Base-by-base conservation (phyloP, 2,888 invertebrate species). In the Phymatocera aterrima region DNA sequence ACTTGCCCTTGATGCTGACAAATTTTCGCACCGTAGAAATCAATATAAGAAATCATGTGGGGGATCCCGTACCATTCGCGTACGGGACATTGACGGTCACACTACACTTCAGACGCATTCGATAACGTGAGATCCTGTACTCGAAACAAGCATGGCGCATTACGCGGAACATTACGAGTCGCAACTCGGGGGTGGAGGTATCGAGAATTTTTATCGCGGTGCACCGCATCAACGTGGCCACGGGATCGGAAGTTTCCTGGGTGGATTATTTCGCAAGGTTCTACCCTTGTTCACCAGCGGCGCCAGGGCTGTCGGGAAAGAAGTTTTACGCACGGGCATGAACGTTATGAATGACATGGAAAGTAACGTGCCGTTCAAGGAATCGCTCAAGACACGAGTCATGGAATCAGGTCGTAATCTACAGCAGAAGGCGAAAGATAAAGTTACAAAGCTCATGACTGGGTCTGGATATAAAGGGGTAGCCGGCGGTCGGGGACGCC, bases 1-100 rank as follows among this genome's bases (percentile, higher is more conserved):
- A 83, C 64, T 37, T 83, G 21, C 83, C 83, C 10, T 64, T 84
- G 1, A 18, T 85, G 31, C 64, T 80, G 28, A 61, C 54, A 3
- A 68, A 40, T 12, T 51, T 72, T 54, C 51, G 40, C 10, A 72
- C 72, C 6, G 34, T 72, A 4, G 54, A 48, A 31, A 54, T 72
- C 21, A 40, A 54, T 72, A 72, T 72, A 51, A 72, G 54, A 15
- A 34, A 72, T 70, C 46, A 70, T 28, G 3, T n/a, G 10, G 43
- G 65, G 3, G 24, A 43, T 4, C 8, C 43, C 5, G 21, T 65
- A n/a, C 43, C 65, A 65, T 65, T 65, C 24, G 65, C 37, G 37
- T 18, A 18, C 18, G 65, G 65, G 65, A 65, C 65, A 1, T 15
- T 65, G 65, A 65, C 65, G 40, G 65, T 65, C 8, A 65, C 65